phyloP scores from a whole-genome alignment of 2,797 vertebrate species.

The Euthynnus affinis region DNA sequence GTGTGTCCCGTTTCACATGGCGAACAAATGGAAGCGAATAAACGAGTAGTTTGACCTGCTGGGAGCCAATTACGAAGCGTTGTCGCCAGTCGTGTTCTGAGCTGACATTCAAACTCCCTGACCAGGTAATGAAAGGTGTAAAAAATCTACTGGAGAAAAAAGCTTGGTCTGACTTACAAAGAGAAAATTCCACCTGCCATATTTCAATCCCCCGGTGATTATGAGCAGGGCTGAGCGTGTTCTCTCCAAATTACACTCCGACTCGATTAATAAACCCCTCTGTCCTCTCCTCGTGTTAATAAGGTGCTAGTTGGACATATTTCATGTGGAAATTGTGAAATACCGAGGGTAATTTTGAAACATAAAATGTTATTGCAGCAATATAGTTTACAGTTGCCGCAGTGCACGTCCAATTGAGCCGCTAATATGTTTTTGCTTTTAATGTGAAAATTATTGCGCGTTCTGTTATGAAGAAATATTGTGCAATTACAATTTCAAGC shows the following conservation, averaged over 20 bases:
- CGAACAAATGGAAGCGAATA: constrained; percentile 76
- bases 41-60: constrained; percentile 81
- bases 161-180: constrained; percentile 62
- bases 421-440: constrained; percentile 77
- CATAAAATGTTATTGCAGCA: constrained; percentile 79
- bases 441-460: constrained; percentile 75
- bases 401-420: constrained; percentile 73
- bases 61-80: constrained; percentile 78
- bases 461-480: constrained; percentile 76
- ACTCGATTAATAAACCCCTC: constrained; percentile 63
- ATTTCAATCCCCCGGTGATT: constrained; percentile 61
- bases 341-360: constrained; percentile 69
- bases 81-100: constrained; percentile 73
- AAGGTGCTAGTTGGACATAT: constrained; percentile 65
- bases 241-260: constrained; percentile 70
- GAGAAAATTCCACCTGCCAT: constrained; percentile 72
- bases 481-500: constrained; percentile 65
- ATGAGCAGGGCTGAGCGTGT: constrained; percentile 61
- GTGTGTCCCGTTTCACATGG: constrained; percentile 62
- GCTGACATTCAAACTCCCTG: constrained; percentile 77
- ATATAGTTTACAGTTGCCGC: constrained; percentile 77
- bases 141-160: constrained; percentile 58
- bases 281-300: constrained; percentile 64
- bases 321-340: constrained; percentile 71
- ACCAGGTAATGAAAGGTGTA: constrained; percentile 74